Evolutionary conservation across 2,113 vertebrate genomes (phyloP).

Genomic region (Caranx ignobilis): DNA sequence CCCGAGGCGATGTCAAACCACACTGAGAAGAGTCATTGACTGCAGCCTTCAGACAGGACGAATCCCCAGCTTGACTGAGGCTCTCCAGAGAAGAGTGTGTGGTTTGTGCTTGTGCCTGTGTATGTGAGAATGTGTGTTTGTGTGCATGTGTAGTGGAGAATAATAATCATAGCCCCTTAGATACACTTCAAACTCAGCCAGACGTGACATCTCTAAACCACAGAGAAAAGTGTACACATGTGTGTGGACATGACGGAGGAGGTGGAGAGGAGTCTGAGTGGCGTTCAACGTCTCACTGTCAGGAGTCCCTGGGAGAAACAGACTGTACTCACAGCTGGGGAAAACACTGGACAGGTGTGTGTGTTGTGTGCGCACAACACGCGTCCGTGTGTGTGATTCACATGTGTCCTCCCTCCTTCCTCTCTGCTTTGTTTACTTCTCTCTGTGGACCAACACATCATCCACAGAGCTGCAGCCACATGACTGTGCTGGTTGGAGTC

Average conservation of each 20-base stretch:
- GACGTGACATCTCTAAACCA: constrained; percentile 65
- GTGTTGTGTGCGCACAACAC: constrained; percentile 22
- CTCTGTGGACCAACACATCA: constrained; percentile 53
- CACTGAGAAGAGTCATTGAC: constrained; percentile 40
- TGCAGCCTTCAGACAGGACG: constrained; percentile 41
- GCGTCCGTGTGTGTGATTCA: constrained; percentile 17
- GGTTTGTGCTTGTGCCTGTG: constrained; percentile 15
- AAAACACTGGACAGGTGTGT: constrained; percentile 62
- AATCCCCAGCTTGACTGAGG: constrained; percentile 39
- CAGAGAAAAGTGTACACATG: constrained; percentile 34
- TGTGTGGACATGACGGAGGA: not conserved
- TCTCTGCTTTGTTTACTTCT: constrained; percentile 59
- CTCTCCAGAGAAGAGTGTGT: constrained; percentile 49
- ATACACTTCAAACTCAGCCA: constrained; percentile 72
- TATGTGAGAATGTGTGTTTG: constrained; percentile 7
- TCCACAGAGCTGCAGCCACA: constrained; percentile 32
- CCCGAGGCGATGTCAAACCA: constrained; percentile 44
- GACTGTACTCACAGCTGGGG: constrained; percentile 62
- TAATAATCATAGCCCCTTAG: constrained; percentile 63
- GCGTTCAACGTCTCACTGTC: constrained; percentile 42
- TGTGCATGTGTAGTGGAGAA: constrained; percentile 31
- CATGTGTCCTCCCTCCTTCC: constrained; percentile 28
- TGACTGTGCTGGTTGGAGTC: constrained; percentile 51
- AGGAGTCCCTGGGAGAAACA: constrained; percentile 53
- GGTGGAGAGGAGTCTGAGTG: constrained; percentile 8